Evolutionary conservation across 2,888 invertebrate species (phyloP).

Genomic region (Synergus laeviventris): DNA sequence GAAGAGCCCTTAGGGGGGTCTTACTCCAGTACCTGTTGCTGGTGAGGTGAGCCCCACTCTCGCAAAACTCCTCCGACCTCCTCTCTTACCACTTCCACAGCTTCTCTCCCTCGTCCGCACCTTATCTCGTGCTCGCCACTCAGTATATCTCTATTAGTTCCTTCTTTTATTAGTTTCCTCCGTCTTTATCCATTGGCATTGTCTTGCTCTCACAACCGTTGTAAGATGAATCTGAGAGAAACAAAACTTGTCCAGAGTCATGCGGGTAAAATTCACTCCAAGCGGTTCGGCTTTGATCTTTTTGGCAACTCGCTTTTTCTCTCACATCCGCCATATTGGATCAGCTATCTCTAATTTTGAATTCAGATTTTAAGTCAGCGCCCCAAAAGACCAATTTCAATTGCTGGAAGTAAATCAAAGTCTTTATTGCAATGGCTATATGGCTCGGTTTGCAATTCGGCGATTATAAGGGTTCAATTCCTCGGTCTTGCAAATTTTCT

Average conservation of each 20-base stretch:
- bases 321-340: not conserved
- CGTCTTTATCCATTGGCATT: slow-evolving; percentile 42
- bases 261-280: slow-evolving; percentile 60
- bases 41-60: slow-evolving; percentile 70
- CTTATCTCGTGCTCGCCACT: slow-evolving; percentile 25
- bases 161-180: slow-evolving; percentile 40
- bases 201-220: slow-evolving; percentile 39
- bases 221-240: slow-evolving; percentile 27
- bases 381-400: not conserved
- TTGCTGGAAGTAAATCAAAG: not conserved
- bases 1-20: slow-evolving; percentile 66
- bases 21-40: slow-evolving; percentile 69
- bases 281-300: slow-evolving; percentile 63
- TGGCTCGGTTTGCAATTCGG: too few species aligned
- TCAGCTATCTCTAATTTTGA: not conserved
- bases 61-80: slow-evolving; percentile 30
- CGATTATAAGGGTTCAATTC: too few species aligned
- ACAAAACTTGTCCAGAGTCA: slow-evolving; percentile 47
- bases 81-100: slow-evolving; percentile 40
- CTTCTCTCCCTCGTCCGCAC: slow-evolving; percentile 45
- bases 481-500: too few species aligned
- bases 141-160: slow-evolving; percentile 43
- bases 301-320: slow-evolving; percentile 56
- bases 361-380: not conserved
- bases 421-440: too few species aligned